phyloP scores from a whole-genome alignment of 64 coral and sea anemone species.

The Catalaphyllia jardinei region DNA sequence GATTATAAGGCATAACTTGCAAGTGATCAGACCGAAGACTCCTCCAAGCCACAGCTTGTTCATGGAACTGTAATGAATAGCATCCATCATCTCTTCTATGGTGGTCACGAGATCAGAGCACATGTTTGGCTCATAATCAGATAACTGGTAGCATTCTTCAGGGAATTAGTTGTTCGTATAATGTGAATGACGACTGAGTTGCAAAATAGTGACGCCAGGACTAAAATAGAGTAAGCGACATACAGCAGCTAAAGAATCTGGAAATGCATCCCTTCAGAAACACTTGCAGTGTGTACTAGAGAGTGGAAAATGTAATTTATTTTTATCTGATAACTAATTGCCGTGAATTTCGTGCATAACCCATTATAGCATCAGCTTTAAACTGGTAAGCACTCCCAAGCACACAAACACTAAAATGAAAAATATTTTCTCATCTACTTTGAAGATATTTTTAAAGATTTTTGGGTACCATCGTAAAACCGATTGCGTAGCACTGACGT shows the following conservation, averaged over 20 bases:
- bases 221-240: background rate
- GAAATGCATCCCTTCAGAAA: background rate
- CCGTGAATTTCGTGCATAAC: no score
- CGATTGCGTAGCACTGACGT: no score
- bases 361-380: no score
- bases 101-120: background rate
- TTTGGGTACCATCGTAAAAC: no score
- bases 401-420: no score
- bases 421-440: no score
- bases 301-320: no score
- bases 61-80: background rate
- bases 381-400: no score
- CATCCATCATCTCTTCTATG: background rate
- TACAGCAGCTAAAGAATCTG: background rate
- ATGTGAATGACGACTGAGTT: conserved; percentile 18
- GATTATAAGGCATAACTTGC: background rate
- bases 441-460: no score
- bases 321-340: no score
- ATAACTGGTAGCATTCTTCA: background rate
- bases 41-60: background rate
- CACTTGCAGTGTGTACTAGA: no score
- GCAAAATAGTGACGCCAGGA: background rate
- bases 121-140: conserved; percentile 4
- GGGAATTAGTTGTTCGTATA: background rate
- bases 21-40: background rate